Percentiles rank a stretch among this genome's conserved stretches.
Conservation (phyloP, 2,888 invertebrate genomes). For the Ochropleura plecta region DNA sequence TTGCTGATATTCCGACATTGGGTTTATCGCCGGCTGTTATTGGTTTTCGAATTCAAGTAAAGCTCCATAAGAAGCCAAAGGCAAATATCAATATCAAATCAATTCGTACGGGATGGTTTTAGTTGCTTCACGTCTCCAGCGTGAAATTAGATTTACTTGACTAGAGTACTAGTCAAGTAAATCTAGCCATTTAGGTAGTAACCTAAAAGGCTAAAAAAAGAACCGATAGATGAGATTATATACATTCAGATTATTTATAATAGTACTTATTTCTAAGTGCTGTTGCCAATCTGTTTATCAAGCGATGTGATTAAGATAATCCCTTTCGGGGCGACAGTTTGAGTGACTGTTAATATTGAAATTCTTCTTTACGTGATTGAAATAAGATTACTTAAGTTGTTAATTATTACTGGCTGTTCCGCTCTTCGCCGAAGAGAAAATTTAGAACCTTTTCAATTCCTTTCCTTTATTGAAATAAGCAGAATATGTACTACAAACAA, state of each 20-base stretch:
- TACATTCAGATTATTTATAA: background rate
- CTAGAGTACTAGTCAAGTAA: no score
- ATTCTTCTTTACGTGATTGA: background rate
- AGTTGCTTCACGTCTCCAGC: background rate
- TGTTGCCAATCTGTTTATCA: background rate
- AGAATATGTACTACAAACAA: conserved; percentile 4
- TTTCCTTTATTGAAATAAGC: background rate
- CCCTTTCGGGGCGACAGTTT: background rate
- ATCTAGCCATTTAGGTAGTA: no score
- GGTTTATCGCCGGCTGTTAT: conserved; percentile 1
- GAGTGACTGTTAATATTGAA: background rate
- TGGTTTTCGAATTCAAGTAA: conserved; percentile 12
- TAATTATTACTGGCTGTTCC: background rate
- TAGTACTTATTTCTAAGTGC: background rate
- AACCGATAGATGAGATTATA: background rate
- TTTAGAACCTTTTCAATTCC: background rate
- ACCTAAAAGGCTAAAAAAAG: background rate
- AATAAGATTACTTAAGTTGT: background rate
- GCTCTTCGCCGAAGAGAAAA: background rate
- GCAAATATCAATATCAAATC: conserved; percentile 1
- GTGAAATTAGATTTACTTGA: background rate
- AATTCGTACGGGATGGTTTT: conserved; percentile 7
- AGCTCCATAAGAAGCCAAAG: background rate
- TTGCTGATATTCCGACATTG: conserved; percentile 2
- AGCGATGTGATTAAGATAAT: background rate